These are phyloP conservation scores for Tenthredo livida DNA, from an alignment of 2,888 invertebrate species.

Conservation along the genomic window DNA sequence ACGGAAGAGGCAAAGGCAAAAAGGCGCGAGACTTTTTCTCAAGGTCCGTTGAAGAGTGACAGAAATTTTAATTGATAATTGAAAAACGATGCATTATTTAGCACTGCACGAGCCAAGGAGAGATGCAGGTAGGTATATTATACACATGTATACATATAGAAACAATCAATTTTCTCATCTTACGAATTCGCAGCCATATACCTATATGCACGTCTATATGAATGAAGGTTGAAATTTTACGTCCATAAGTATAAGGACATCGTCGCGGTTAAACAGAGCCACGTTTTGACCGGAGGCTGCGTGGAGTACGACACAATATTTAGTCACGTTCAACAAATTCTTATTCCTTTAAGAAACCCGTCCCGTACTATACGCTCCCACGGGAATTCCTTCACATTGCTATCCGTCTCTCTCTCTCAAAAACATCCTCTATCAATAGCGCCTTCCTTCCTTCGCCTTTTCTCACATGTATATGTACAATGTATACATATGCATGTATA, in stretches of 20 bases:
- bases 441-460: conserved; percentile 56
- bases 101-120: neutral
- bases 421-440: conserved; percentile 65
- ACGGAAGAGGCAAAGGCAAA: neutral
- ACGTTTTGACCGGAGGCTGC: neutral
- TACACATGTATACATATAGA: neutral
- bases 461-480: neutral
- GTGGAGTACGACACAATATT: conserved; percentile 44
- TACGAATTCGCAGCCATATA: neutral
- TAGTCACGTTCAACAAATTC: conserved; percentile 53
- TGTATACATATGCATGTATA: neutral
- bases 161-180: neutral
- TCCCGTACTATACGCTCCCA: conserved; percentile 48
- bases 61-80: neutral
- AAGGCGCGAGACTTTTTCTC: neutral
- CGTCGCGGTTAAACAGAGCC: neutral
- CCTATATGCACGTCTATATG: neutral
- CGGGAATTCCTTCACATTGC: conserved; percentile 40
- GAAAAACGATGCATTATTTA: neutral
- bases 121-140: neutral
- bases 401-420: conserved; percentile 52
- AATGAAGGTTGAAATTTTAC: neutral
- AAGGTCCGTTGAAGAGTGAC: neutral
- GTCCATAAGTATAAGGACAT: neutral
- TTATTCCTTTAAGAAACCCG: conserved; percentile 47